Evolutionary conservation across 2,113 vertebrate genomes (phyloP), one percentile per base, ranked within the genome.

Genomic region (Spheniscus mendiculus): DNA sequence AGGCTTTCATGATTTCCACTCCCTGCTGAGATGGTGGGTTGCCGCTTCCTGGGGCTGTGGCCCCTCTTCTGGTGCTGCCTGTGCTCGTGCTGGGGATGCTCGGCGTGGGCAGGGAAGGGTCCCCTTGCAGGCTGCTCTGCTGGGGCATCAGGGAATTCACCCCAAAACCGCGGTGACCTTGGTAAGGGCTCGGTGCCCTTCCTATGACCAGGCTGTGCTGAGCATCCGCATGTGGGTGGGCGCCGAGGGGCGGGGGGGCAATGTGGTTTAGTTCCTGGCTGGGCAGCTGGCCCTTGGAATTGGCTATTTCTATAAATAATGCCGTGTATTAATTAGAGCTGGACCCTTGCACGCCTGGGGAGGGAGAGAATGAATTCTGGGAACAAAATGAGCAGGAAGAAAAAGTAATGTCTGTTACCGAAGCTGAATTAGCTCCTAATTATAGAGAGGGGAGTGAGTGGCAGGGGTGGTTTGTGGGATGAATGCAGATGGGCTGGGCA

Each of bases 1-100:
- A 1, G 0, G 11, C 36, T 66, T 26, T 44, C 38, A 0, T 17
- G 9, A 12, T 38, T 55, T 18, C 23, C 20, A 2, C 32, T 81
- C 69, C 12, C 0, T n/a, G 8, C 12, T 15, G 45, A 52, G 42
- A 18, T 8, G 30, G 38, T 5, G 45, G 45, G 11, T 49, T 62
- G 52, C 22, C 8, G 19, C 34, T 34, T 47, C 67, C 78, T 4
- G 50, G 40, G n/a, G 22, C 77, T 63, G 26, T 4, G 26, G 30
- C 49, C 14, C 11, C 42, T n/a, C 25, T 26, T 10, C 44, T 53
- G 84, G 15, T 4, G 34, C 2, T 23, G 63, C 47, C 42, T 29
- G 56, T 15, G 65, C 65, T 20, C 1, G 1, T 11, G n/a, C 52
- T 3, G 15, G 47, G 34, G 32, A 2, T 10, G 45, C 40, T 65